A percentile compares a stretch with the other conserved stretches of the same genome.
phyloP scores from a whole-genome alignment of 1,140 invertebrate genomes.

The Drosophila navojoa region DNA sequence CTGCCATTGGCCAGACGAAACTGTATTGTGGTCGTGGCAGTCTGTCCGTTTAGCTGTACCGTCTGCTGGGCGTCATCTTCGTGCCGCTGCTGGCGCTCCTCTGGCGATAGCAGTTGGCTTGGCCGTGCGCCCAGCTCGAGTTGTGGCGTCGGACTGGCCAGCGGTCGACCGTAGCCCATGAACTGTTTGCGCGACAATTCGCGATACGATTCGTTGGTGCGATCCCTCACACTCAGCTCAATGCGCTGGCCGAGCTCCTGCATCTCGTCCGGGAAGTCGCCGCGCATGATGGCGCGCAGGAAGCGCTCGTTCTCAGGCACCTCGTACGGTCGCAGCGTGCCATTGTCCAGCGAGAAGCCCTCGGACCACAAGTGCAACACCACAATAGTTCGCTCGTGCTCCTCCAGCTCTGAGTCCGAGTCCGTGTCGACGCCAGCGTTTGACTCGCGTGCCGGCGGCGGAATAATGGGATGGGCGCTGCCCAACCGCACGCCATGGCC shows the following conservation, averaged over 20 bases:
- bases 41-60: conserved; percentile 29
- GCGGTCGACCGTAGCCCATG: conserved; percentile 50
- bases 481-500: conserved; percentile 52
- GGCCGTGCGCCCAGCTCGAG: not conserved
- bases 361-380: conserved; percentile 67
- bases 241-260: conserved; percentile 35
- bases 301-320: conserved; percentile 60
- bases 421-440: conserved; percentile 31
- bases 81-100: conserved; percentile 2
- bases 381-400: conserved; percentile 53
- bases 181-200: conserved; percentile 58
- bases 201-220: conserved; percentile 57
- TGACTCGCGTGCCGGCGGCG: conserved; percentile 18
- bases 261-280: conserved; percentile 62
- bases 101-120: not conserved
- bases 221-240: conserved; percentile 58
- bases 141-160: conserved; percentile 14
- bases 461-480: conserved; percentile 64
- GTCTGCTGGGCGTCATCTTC: conserved; percentile 11
- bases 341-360: conserved; percentile 63
- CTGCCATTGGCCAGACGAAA: conserved; percentile 60
- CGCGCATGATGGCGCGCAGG: conserved; percentile 54
- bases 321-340: conserved; percentile 45
- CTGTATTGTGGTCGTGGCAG: conserved; percentile 46
- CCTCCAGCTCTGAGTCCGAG: conserved; percentile 42